phyloP scores from a whole-genome alignment of 1,140 invertebrate genomes.

The Macrobrachium rosenbergii region DNA sequence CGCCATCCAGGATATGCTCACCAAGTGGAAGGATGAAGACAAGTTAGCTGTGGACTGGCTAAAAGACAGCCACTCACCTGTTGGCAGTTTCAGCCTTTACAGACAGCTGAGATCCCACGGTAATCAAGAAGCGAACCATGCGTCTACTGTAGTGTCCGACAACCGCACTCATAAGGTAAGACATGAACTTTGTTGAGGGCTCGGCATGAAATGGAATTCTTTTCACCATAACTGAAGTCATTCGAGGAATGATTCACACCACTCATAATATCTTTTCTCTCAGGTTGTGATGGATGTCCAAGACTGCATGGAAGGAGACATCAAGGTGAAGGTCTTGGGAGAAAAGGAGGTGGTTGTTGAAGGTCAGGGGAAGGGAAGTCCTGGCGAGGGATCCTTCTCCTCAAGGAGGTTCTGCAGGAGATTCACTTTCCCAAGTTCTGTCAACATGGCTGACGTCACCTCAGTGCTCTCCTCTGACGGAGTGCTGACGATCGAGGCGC shows the following conservation, averaged over 20 bases:
- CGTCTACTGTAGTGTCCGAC: background rate
- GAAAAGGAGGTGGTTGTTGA: background rate
- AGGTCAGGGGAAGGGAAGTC: background rate
- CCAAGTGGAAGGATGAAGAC: no score
- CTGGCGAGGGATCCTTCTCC: no score
- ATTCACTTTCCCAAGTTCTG: conserved; percentile 31
- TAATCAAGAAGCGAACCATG: background rate
- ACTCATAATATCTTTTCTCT: background rate
- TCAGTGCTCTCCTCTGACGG: conserved; percentile 44
- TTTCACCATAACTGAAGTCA: no score
- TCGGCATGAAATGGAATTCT: no score
- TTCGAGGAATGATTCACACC: no score
- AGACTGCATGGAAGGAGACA: background rate
- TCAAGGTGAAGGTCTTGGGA: background rate
- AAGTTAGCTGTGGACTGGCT: no score
- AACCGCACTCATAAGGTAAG: background rate
- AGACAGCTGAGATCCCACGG: background rate
- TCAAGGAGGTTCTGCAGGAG: conserved; percentile 4
- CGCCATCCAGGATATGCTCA: no score
- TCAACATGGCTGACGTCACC: conserved; percentile 43
- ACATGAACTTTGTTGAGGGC: no score
- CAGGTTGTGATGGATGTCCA: background rate
- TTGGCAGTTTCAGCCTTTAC: background rate
- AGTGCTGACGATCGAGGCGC: conserved; percentile 42
- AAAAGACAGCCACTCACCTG: no score